Evolutionary conservation across 2,113 vertebrate species (phyloP), one percentile per base, ranked within the genome.

Genomic region (Podocnemis expansa): DNA sequence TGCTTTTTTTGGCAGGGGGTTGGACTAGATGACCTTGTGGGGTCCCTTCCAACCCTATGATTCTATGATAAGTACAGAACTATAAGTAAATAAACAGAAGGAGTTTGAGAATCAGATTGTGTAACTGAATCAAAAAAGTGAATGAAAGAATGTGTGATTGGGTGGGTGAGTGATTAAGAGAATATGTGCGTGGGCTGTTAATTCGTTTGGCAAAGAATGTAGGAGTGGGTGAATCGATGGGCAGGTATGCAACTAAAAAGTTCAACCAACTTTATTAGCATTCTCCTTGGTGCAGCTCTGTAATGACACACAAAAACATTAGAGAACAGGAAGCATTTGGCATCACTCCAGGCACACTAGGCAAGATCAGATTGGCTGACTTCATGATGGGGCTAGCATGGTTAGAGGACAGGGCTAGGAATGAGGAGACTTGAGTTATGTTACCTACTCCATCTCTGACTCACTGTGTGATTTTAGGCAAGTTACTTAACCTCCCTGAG

Each of bases 111-210:
- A 79, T 86, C 73, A 10, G 34, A 45, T 85, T 82, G 85, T 90
- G 52, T 56, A 31, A 22, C 43, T 51, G 91, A 94, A 60, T 0
- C 2, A 91, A 87, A 80, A 47, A 93, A 89, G 85, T 84, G 91
- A 94, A 79, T 93, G 55, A 76, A 90, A 83, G 70, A 90, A 8
- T 27, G n/a, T 91, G 89, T 11, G 80, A 90, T 94, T 58, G 78
- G 94, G 96, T 94, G 90, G n/a, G 84, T 93, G 87, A 91, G 94
- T 85, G 92, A 97, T 93, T 91, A 73, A 87, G 91, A 92, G 96
- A 95, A 82, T 86, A 88, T 85, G 95, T 80, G 95, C 85, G 97
- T 96, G 91, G 97, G 97, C 1, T 27, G 91, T 91, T 63, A 84
- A 94, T 31, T 78, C 79, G 87, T 84, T 90, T 97, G 96, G 95